Base-by-base conservation (phyloP, 2,888 invertebrate species). In the Sinotaia quadrata region DNA sequence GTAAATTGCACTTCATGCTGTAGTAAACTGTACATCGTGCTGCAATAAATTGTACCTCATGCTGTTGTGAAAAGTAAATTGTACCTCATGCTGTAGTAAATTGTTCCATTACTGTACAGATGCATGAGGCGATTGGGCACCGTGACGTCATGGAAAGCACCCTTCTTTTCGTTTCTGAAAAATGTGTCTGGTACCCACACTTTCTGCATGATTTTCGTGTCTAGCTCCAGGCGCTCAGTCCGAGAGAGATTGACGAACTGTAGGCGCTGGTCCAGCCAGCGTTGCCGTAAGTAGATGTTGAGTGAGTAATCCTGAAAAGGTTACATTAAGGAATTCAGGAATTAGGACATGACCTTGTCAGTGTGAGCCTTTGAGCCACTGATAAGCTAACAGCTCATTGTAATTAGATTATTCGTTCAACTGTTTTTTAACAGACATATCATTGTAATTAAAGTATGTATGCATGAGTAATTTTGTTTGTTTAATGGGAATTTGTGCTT, bases 111-210 rank as follows among this genome's bases (percentile, higher is more conserved):
- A 36, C 75, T 71, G 66, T 83, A 82, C 2, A 85, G 75, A 60
- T 84, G 83, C 79, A 85, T 79, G 71, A 85, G 75, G 62, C 80
- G 78, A 67, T 85, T 85, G 15, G 85, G 85, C 12, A 84, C 79
- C 5, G 85, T 85, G 24, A 85, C 82, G 57, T 77, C 67, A 69
- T 85, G 85, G 67, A 85, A 81, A 24, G 71, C 69, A 1, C 83
- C 84, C 57, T 78, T 76, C 70, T 85, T 85, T 71, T 85, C 85
- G 67, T 85, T 85, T 15, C 79, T 71, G 72, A 82, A 84, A 72
- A 79, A 84, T 4, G 83, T 79, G 61, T 85, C 85, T 2, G 85
- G 85, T 5, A 84, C 81, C 85, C 85, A 85, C n/a, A 84, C 77
- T 34, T 78, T 77, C 12, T 75, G 66, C 73, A 83, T 83, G 51